Base-by-base conservation (phyloP, 2,888 invertebrate species). In the Stenolophus ochropezus region DNA sequence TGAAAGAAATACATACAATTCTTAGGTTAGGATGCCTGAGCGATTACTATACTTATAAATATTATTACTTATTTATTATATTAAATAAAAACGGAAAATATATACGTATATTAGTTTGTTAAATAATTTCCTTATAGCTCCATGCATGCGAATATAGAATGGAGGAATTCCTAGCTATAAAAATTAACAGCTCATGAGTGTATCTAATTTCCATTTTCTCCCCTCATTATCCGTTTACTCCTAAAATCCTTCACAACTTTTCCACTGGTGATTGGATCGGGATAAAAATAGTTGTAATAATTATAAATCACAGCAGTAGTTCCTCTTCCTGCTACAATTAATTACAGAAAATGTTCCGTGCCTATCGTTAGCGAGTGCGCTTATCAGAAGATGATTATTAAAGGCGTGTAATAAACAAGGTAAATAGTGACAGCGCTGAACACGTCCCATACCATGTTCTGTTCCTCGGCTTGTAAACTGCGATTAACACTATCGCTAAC, bases 401-500 rank as follows among this genome's bases (percentile, higher is more conserved):
- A 69, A 69, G 16, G 18, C 18, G 65, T 69, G 65, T 69, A 69
- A 69, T 69, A 69, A 69, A 69, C 65, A 69, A 69, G 33, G 65
- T 69, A 69, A 69, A 33, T 69, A 69, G 65, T 69, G 65, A 69
- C 65, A 69, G 65, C 1, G 33, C 5, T 69, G n/a, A 27, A 69
- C 65, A 33, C 65, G 18, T 69, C 65, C 65, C 65, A 69, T 69
- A 18, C 33, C 33, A 69, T 69, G 42, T 69, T 69, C 65, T 23
- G 21, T 27, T 8, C 65, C 16, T 14, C 65, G 8, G 23, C 61
- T 23, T 61, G 56, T 56, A 56, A 61, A 69, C 73, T 51, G 73
- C 49, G 73, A 73, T 73, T 73, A 73, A 47, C 73, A 73, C 73
- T 73, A 73, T 73, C 73, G 73, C 73, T 20, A 73, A 73, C 73